Evolutionary conservation across 2,797 vertebrate species (phyloP), one percentile per base, ranked within the genome.

Genomic region (Gephyroberyx darwinii): DNA sequence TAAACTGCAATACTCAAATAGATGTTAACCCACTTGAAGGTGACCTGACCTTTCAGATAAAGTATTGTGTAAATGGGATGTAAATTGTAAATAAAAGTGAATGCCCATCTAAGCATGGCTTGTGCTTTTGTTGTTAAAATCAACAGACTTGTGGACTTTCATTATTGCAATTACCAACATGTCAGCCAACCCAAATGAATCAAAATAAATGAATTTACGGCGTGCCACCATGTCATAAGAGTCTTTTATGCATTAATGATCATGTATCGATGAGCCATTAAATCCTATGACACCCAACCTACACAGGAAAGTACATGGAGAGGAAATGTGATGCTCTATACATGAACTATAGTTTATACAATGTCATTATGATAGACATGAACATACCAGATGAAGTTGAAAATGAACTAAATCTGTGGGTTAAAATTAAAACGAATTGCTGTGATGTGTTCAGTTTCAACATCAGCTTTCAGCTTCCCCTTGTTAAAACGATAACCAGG

Each of bases 351-450:
- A 17, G 31, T 39, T 57, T 37, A 8, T 2, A 57, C 3, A 39
- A 26, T 57, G 31, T n/a, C 57, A 45, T 10, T 26, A 26, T 19
- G 16, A 50, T 43, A 5, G 9, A 2, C 1, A 0, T 39, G 5
- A 75, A 48, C 2, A 20, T 33, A 20, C 20, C 19, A 58, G 17
- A 60, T 60, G 57, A 50, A 80, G 59, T 39, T 43, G 22, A 13
- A 77, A 71, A 71, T 33, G 9, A 39, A 12, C 1, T 1, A 26
- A 47, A 68, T 48, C 17, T 53, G 39, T 16, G 5, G 2, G 22
- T 37, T 76, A 8, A 55, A 63, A 74, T 50, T 7, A 48, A 33
- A 12, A 4, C 8, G 0, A 51, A 43, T 50, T 5, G 0, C n/a
- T 67, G 37, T 14, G 2, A 60, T 39, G 7, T 17, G 7, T 17